Base-by-base conservation (phyloP, 2,888 invertebrate species). In the Petrophora chlorosata region DNA sequence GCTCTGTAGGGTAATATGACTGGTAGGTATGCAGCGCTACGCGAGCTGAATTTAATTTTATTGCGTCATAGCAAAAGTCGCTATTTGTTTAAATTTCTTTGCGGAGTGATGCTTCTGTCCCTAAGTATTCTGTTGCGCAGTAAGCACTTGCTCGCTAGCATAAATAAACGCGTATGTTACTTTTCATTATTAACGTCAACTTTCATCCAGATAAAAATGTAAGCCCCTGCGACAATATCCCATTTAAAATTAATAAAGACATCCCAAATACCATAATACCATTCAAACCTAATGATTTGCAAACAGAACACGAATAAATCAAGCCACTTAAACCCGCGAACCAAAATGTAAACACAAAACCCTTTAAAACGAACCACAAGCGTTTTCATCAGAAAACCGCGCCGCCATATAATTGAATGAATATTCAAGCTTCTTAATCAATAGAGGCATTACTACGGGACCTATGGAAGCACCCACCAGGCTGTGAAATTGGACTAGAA, bases 351-450 rank as follows among this genome's bases (percentile, higher is more conserved):
- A 55, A 57, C 51, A 58, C 54, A 43, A 53, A 53, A 61, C 53
- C 61, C 59, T 65, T 69, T 67, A 67, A 70, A 70, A 70, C 65
- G 69, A 66, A 73, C 73, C 69, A 69, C 70, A 71, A 64, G 69
- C 60, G 67, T 68, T 79, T 80, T 80, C 79, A 78, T 78, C 77
- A 78, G 75, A 73, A 73, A 85, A 75, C 80, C 78, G 65, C 76
- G 72, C 64, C 67, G 71, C 74, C 79, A 81, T 82, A 79, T 87
- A 88, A 89, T 88, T 88, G 87, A 84, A 87, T 89, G 88, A 87
- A 88, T 88, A 89, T 88, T 88, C 88, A 87, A 79, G 76, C 79
- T 77, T 85, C 87, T 87, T 89, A 88, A 89, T 89, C 88, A 89
- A 89, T 89, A 84, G 81, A 73, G 74, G 83, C 76, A 86, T 87